Base-by-base conservation (phyloP, 2,888 invertebrate genomes). In the Metopia argyrocephala region DNA sequence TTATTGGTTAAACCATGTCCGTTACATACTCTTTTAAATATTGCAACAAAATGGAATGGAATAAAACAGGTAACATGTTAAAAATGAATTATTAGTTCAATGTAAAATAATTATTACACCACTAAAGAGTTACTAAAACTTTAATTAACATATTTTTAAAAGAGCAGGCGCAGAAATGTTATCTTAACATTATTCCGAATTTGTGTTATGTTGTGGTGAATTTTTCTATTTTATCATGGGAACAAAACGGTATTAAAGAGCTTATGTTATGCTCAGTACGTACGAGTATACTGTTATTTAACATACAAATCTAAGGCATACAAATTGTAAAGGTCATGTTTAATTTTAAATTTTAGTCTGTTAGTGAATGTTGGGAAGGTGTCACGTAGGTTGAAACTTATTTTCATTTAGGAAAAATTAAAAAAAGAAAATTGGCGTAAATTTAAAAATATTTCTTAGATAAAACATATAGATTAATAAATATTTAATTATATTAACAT, bases 191-290 rank as follows among this genome's bases (percentile, higher is more conserved):
- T 48, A 80, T 31, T 84, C 84, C 84, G 84, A 84, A 84, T 50
- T n/a, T n/a, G n/a, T n/a, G n/a, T n/a, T 65, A n/a, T 71, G 76
- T 82, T 82, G 78, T 82, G 84, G 83, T 84, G 84, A 84, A 62
- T 82, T 68, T 21, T 23, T 18, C 21, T 3, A 21, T 27, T n/a
- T 25, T n/a, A 18, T 25, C 23, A 45, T 59, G 20, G 45, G 9
- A 64, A 38, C 59, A 7, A 57, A 68, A 27, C 9, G 62, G 54
- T n/a, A 38, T 20, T 4, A 2, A 1, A n/a, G 15, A 25, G 4
- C 18, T 15, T 3, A 65, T 74, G 74, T 65, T 74, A 65, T n/a
- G 38, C 46, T 38, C 52, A 69, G n/a, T 57, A 38, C 15, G 38
- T 4, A 4, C 15, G 15, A 15, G 12, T 38, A 12, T 12, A 38